A percentile compares a stretch with the other conserved stretches of the same genome.
Evolutionary conservation across 2,888 invertebrate genomes (phyloP).

Genomic region (Torymus aiolomorphi): DNA sequence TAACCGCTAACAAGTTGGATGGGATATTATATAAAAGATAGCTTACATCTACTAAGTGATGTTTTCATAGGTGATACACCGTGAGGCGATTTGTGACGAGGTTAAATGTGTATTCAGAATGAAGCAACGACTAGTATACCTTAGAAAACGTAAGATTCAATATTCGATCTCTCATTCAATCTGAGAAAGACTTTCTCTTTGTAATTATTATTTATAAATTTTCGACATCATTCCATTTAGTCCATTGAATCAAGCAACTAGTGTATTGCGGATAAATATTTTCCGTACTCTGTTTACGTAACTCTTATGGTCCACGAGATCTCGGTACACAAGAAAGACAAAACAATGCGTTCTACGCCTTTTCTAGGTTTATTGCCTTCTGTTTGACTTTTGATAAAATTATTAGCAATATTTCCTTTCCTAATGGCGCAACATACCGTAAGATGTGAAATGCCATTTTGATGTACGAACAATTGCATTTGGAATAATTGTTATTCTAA

Average conservation of each 20-base stretch:
- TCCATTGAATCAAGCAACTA: neutral
- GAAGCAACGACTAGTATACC: neutral
- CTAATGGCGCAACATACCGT: too few relatives aligned
- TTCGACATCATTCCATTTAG: neutral
- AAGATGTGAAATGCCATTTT: too few relatives aligned
- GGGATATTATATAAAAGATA: slow-evolving; percentile 9
- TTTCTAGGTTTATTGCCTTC: neutral
- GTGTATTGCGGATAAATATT: neutral
- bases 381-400: neutral
- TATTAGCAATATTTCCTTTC: too few relatives aligned
- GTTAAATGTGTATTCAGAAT: slow-evolving; percentile 4
- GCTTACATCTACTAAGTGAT: neutral
- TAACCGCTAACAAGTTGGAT: slow-evolving; percentile 2
- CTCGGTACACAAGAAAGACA: neutral
- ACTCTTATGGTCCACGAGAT: neutral
- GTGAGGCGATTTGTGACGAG: slow-evolving; percentile 22
- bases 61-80: slow-evolving; percentile 7
- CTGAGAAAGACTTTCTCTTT: too few relatives aligned
- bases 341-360: too few relatives aligned
- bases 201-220: too few relatives aligned
- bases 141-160: slow-evolving; percentile 9
- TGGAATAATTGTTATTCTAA: too few relatives aligned
- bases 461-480: too few relatives aligned
- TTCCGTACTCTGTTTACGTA: neutral
- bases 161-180: slow-evolving; percentile 1